Conservation (phyloP, 2,113 vertebrate genomes). For the Elachura formosa region DNA sequence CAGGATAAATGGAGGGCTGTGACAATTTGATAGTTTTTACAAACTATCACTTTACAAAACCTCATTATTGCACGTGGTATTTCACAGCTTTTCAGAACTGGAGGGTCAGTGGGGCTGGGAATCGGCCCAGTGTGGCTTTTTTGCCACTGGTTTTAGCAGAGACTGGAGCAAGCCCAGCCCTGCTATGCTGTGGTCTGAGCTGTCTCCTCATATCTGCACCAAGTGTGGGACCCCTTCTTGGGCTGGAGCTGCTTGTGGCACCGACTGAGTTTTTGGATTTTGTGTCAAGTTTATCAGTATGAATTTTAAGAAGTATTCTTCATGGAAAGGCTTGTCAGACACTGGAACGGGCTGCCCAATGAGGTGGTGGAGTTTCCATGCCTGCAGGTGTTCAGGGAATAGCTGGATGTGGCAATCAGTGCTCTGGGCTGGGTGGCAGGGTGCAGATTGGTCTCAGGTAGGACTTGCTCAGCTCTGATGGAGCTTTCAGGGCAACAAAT, state of each 20-base stretch:
- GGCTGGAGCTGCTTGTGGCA: background rate
- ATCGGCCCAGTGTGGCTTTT: fast-evolving
- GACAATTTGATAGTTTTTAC: fast-evolving
- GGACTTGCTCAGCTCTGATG: background rate
- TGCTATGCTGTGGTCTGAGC: background rate
- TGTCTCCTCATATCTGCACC: background rate
- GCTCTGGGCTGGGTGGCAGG: background rate
- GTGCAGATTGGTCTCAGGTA: background rate
- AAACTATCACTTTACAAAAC: too few species aligned
- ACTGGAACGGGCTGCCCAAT: background rate
- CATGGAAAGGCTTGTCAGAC: fast-evolving
- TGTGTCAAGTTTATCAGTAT: background rate
- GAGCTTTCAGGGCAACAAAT: background rate
- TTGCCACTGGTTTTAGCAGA: background rate
- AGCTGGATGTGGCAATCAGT: background rate
- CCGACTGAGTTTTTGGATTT: background rate
- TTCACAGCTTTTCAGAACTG: background rate
- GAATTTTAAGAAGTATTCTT: background rate
- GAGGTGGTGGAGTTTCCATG: background rate
- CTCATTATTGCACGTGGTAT: fast-evolving
- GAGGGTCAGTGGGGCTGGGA: background rate
- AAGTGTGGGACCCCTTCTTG: background rate
- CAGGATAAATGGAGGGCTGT: background rate
- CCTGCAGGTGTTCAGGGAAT: background rate
- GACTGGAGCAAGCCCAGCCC: background rate